Evolutionary conservation across 2,113 vertebrate species (phyloP), one percentile per base, ranked within the genome.

Genomic region (Colinus virginianus): DNA sequence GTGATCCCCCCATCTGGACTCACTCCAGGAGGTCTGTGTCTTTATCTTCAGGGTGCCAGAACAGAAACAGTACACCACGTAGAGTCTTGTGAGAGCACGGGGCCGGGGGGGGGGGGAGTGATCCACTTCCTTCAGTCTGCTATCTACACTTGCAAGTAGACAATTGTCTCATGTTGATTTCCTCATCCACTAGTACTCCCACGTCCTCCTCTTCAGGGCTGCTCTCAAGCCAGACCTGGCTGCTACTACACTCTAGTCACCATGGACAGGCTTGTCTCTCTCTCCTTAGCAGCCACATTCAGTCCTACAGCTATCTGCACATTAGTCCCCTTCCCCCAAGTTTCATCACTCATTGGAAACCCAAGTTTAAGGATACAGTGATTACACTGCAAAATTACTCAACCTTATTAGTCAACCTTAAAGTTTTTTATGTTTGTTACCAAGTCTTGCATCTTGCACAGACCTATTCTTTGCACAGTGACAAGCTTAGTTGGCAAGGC

Each of bases 331-430:
- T 40, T 40, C 40, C 40, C 4, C 30, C 20, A 2, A 10, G 2
- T 0, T 0, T 38, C 38, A 32, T 21, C 1, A 2, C 11, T 18
- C 28, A 18, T 1, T 16, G 34, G 21, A 7, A 66, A 32, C 9
- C 42, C 28, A 7, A 21, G 25, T 42, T 56, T 38, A 49, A 83
- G 21, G 43, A 23, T 38, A 13, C 14, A 66, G 36, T 42, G 32
- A n/a, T 11, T 13, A 21, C 25, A 19, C 3, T 26, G 25, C 34
- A 77, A 51, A 90, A 66, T 4, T 58, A 69, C 19, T 12, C 12
- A n/a, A 17, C 25, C 2, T 53, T 3, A 0, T 48, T 69, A 32
- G 42, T 23, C 28, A 53, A 70, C 7, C 3, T 69, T 61, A 40
- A 20, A 14, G 9, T 70, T 86, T 58, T 22, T 77, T 51, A 71